These are phyloP conservation scores for Bergia puertoricense DNA, from an alignment of 92 coral and sea anemone genomes.

Conservation along the genomic window DNA sequence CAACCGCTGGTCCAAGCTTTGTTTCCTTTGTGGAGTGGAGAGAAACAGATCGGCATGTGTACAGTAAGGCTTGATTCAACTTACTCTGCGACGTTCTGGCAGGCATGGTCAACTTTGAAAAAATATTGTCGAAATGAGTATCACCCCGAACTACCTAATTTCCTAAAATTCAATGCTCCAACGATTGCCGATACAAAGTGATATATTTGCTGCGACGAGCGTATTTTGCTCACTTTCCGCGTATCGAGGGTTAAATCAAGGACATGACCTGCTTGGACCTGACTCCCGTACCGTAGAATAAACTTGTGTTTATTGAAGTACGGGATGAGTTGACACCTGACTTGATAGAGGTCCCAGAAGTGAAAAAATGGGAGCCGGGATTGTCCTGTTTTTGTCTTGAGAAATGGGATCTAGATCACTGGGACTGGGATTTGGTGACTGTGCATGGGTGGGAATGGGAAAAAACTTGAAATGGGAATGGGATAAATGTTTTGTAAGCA, in stretches of 20 bases:
- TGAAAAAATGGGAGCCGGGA: background rate
- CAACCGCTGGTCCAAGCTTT: too few species aligned
- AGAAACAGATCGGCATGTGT: too few species aligned
- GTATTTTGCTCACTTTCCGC: background rate
- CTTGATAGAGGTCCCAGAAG: constrained; percentile 8
- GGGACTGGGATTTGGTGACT: too few species aligned
- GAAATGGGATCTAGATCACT: background rate
- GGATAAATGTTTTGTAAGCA: too few species aligned
- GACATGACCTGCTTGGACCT: background rate
- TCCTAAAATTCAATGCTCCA: constrained; percentile 3
- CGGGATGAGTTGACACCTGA: constrained; percentile 12
- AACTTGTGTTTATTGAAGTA: constrained; percentile 8
- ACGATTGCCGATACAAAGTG: constrained; percentile 3
- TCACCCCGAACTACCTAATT: constrained; percentile 4
- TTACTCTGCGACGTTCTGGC: background rate
- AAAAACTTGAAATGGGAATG: too few species aligned
- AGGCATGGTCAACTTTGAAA: background rate
- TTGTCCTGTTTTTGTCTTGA: background rate
- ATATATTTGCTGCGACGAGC: background rate
- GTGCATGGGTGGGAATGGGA: too few species aligned
- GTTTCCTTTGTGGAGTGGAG: too few species aligned
- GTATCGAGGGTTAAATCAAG: constrained; percentile 2
- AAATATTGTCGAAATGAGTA: background rate
- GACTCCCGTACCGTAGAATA: constrained; percentile 1
- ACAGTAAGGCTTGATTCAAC: background rate